Conservation (phyloP, 2,797 vertebrate species). For the Sparidentex hasta region DNA sequence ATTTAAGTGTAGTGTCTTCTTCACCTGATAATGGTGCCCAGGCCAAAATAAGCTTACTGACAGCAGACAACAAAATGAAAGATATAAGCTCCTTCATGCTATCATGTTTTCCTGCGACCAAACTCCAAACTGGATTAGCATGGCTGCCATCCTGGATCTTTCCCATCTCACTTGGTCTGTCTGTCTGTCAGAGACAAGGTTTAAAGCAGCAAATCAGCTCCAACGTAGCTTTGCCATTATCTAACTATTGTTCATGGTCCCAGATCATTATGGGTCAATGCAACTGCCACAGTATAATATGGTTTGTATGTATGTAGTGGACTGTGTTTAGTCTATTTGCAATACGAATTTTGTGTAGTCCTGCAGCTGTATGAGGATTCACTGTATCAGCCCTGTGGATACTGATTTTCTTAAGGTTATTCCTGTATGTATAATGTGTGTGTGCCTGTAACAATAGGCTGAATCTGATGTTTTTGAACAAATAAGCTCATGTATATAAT, state of each 20-base stretch:
- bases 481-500: background rate
- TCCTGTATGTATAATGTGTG: background rate
- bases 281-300: too few species aligned
- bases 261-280: too few species aligned
- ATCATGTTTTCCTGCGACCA: too few species aligned
- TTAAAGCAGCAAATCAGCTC: background rate
- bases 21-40: background rate
- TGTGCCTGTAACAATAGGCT: background rate
- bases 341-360: background rate
- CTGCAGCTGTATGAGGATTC: background rate
- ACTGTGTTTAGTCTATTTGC: background rate
- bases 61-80: too few species aligned
- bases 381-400: background rate
- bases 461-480: background rate
- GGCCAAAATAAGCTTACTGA: background rate
- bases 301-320: too few species aligned
- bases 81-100: too few species aligned
- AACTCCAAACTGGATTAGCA: too few species aligned
- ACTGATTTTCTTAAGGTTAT: background rate
- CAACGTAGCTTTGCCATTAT: background rate
- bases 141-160: too few species aligned
- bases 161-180: too few species aligned
- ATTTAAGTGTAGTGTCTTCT: background rate
- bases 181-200: background rate
- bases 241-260: background rate